Evolutionary conservation across 1,140 invertebrate genomes (phyloP).

Genomic region (Xylocopa sonorina): DNA sequence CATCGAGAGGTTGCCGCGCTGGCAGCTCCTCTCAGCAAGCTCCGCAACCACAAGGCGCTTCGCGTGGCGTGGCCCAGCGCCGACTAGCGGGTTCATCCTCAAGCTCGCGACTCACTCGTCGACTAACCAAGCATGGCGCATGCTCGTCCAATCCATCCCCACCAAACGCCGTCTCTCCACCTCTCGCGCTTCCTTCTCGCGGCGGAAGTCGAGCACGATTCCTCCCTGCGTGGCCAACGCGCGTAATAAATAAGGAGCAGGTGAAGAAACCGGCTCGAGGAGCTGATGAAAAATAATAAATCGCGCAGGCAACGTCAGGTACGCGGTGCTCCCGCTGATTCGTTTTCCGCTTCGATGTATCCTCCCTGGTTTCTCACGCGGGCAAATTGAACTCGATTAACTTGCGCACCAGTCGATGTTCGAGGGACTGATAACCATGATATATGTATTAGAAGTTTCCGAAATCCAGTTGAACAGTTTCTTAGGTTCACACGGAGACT

Average conservation of each 20-base stretch:
- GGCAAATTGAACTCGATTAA: not conserved
- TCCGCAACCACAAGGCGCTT: slow-evolving; percentile 67
- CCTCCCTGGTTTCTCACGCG: not conserved
- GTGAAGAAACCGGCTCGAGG: not conserved
- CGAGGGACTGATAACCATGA: not conserved
- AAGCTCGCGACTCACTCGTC: slow-evolving; percentile 42
- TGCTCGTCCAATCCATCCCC: slow-evolving; percentile 33
- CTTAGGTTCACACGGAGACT: no score
- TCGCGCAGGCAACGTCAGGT: not conserved
- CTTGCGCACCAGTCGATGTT: not conserved
- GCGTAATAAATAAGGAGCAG: slow-evolving; percentile 46
- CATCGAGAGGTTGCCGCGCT: slow-evolving; percentile 56
- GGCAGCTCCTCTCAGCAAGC: slow-evolving; percentile 48
- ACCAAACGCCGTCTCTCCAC: not conserved
- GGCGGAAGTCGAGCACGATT: not conserved
- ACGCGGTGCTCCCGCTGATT: not conserved
- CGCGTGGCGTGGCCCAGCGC: slow-evolving; percentile 74
- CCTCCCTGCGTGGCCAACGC: not conserved
- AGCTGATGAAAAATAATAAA: slow-evolving; percentile 65
- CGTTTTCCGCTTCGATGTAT: not conserved
- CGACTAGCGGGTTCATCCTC: slow-evolving; percentile 74
- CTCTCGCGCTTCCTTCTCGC: not conserved
- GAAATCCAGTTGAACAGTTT: no score
- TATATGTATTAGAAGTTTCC: no score
- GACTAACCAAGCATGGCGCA: slow-evolving; percentile 55